A percentile compares a stretch with the other conserved stretches of the same genome.
Conservation (phyloP, 2,888 invertebrate species). For the Drosophila eohydei region DNA sequence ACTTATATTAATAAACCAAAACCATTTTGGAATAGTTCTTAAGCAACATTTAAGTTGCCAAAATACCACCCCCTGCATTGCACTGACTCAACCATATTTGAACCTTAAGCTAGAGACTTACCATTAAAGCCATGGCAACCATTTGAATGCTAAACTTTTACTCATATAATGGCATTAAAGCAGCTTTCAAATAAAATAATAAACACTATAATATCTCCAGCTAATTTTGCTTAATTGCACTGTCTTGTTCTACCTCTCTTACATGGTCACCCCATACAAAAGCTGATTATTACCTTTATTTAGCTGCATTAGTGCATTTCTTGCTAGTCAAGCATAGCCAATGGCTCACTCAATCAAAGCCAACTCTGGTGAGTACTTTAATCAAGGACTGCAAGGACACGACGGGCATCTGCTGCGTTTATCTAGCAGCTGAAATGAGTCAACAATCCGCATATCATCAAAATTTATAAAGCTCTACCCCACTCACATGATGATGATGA, state of each 20-base stretch:
- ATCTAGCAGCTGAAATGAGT: slow-evolving; percentile 24
- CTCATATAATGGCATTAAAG: neutral
- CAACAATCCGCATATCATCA: slow-evolving; percentile 61
- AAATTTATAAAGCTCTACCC: slow-evolving; percentile 63
- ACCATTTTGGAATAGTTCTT: too few species aligned
- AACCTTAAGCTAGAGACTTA: neutral
- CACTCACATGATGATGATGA: slow-evolving; percentile 13
- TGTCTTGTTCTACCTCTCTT: neutral
- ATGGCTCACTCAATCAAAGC: slow-evolving; percentile 8
- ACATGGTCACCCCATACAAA: neutral
- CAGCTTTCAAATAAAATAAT: neutral
- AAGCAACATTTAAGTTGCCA: neutral
- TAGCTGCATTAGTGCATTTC: neutral
- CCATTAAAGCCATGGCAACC: accelerated
- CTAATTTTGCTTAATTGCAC: neutral
- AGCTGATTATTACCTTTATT: neutral
- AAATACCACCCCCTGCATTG: neutral
- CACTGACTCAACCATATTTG: neutral
- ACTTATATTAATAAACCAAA: too few species aligned
- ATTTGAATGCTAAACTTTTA: neutral
- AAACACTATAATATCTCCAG: neutral
- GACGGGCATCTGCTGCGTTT: slow-evolving; percentile 22
- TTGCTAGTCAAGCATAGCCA: neutral
- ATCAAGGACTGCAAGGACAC: slow-evolving; percentile 1
- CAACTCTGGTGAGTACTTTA: slow-evolving; percentile 4